Evolutionary conservation across 1,140 invertebrate species (phyloP).

Genomic region (Pogonognathellus flavescens): DNA sequence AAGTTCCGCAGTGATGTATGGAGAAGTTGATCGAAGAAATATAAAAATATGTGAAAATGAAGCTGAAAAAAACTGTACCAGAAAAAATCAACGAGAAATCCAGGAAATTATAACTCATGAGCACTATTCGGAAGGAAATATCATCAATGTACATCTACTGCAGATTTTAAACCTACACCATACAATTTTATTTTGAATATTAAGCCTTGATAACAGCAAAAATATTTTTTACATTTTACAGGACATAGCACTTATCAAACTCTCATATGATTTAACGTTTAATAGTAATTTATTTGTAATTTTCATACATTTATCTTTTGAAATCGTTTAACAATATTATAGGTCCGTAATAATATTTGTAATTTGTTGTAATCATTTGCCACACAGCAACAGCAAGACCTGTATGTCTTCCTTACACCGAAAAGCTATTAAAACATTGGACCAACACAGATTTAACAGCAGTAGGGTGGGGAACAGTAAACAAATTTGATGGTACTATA

Average conservation of each 20-base stretch:
- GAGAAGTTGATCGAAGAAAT: constrained; percentile 17
- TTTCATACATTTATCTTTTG: background rate
- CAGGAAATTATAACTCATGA: constrained; percentile 2
- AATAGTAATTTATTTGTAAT: background rate
- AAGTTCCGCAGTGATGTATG: constrained; percentile 17
- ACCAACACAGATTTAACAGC: background rate
- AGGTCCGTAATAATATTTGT: too few species aligned
- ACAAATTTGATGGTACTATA: constrained; percentile 45
- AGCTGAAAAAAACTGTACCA: background rate
- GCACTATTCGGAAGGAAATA: constrained; percentile 44
- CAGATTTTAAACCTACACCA: too few species aligned
- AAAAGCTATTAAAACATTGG: constrained; percentile 19
- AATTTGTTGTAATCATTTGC: too few species aligned
- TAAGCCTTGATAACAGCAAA: too few species aligned
- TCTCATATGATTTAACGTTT: background rate
- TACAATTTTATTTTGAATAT: too few species aligned
- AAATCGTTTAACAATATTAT: too few species aligned
- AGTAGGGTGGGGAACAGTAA: constrained; percentile 15
- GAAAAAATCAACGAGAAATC: constrained; percentile 28
- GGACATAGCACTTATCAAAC: constrained; percentile 36
- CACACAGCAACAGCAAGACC: constrained; percentile 7
- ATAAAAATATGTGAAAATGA: constrained; percentile 16
- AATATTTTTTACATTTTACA: too few species aligned
- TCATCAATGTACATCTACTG: too few species aligned
- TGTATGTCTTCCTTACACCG: constrained; percentile 6